These are phyloP conservation scores for Hoplodrina ambigua DNA, from an alignment of 2,888 invertebrate genomes.

Conservation along the genomic window DNA sequence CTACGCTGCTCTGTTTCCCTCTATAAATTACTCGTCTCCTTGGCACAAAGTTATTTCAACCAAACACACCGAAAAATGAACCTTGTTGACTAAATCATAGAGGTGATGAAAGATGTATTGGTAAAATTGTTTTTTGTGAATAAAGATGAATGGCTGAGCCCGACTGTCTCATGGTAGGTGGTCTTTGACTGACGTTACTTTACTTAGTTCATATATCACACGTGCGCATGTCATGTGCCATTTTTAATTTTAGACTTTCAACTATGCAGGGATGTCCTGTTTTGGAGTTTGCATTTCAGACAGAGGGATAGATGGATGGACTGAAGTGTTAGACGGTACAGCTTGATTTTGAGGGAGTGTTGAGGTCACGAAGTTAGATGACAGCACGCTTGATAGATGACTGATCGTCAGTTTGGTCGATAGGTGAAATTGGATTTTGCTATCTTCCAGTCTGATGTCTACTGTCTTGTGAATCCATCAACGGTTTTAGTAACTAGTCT, in stretches of 20 bases:
- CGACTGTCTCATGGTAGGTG: slow-evolving; percentile 83
- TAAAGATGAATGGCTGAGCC: slow-evolving; percentile 86
- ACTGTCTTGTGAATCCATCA: background rate
- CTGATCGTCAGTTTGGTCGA: slow-evolving; percentile 9
- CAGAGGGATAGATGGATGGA: background rate
- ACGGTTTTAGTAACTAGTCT: background rate
- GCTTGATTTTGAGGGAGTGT: slow-evolving; percentile 13
- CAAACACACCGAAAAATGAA: slow-evolving; percentile 27
- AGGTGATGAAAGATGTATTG: background rate
- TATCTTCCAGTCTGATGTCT: slow-evolving; percentile 4
- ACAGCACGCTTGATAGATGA: slow-evolving; percentile 25
- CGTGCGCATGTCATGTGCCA: slow-evolving; percentile 63
- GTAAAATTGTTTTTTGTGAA: slow-evolving; percentile 69
- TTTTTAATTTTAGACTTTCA: slow-evolving; percentile 81
- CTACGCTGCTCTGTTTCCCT: slow-evolving; percentile 61
- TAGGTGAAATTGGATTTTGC: slow-evolving; percentile 16
- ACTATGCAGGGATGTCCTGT: slow-evolving; percentile 6
- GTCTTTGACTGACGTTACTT: slow-evolving; percentile 86
- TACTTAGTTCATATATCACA: slow-evolving; percentile 69
- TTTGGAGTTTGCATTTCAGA: slow-evolving; percentile 11
- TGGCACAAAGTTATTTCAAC: slow-evolving; percentile 50
- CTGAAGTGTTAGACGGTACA: slow-evolving; percentile 1
- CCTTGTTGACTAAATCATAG: rapidly evolving
- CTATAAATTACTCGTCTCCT: slow-evolving; percentile 80
- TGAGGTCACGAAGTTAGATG: slow-evolving; percentile 3